Evolutionary conservation across 1,140 invertebrate species (phyloP), one percentile per base, ranked within the genome.

Genomic region (Meteorus sp.): DNA sequence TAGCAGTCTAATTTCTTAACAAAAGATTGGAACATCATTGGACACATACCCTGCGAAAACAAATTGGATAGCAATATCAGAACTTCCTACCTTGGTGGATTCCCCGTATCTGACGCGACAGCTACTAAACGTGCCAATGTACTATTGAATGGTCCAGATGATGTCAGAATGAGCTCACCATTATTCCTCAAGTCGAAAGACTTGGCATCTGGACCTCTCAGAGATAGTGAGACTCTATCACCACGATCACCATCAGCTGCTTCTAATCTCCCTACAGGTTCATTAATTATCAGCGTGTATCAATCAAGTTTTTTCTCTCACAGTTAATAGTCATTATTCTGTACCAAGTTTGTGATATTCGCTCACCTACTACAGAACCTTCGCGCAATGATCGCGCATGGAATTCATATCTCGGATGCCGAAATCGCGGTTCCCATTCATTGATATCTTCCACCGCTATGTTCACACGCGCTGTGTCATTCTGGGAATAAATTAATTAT

Each of bases 371-470:
- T 45, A 74, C 68, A 5, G 72, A 73, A 20, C 76, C 75, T 56
- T 76, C 78, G 47, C 71, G 56, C 64, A 78, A 56, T 62, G 73
- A 58, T 78, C 83, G 48, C 77, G 83, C 58, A 86, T 85, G 69
- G 84, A 86, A 95, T 79, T 93, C 91, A 70, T 95, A 96, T 70
- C 92, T 88, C 0, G 90, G 86, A 75, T 91, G 89, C 1, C 90
- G 84, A 79, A 97, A 95, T 27, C 91, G 82, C 1, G 94, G 94
- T 75, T 94, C 92, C 91, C 91, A 94, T 73, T 96, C 93, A 72
- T 97, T 97, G 0, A 94, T 89, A 74, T 95, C 90, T 63, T 92
- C 79, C 2, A 97, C 88, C 0, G 88, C 87, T 6, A 97, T 82
- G 56, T 91, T 91, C 0, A 95, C 82, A 31, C 81, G 80, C 1